Percentiles rank a stretch among this genome's conserved stretches.
These are phyloP conservation scores for Brienomyrus brachyistius DNA, from an alignment of 2,113 vertebrate genomes.

Conservation along the genomic window DNA sequence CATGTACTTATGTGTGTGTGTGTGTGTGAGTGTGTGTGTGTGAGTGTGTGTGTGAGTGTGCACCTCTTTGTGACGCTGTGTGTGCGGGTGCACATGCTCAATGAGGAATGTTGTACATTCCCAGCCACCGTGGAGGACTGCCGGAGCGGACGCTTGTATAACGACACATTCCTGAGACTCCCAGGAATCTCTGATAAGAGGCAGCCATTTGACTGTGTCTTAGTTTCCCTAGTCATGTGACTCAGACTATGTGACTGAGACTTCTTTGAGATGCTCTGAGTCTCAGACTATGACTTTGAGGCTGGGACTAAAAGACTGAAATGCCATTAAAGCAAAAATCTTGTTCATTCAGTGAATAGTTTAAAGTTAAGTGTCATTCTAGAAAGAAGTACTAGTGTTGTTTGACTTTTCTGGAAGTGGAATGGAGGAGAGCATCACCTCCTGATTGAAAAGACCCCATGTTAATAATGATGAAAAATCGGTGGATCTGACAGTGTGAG, in stretches of 20 bases:
- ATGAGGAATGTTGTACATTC: neutral
- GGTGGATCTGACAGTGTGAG: neutral
- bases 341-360: neutral
- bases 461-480: too few species aligned
- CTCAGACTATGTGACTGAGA: neutral
- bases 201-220: conserved; percentile 10
- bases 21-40: neutral
- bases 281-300: neutral
- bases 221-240: neutral
- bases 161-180: conserved; percentile 1
- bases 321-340: neutral
- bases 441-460: too few species aligned
- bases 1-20: neutral
- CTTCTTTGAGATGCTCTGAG: neutral
- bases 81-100: neutral
- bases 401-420: neutral
- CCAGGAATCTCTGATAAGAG: conserved; percentile 21
- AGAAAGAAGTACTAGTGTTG: neutral
- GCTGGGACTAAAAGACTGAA: neutral
- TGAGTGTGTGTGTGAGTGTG: conserved; percentile 1
- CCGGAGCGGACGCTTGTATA: neutral
- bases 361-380: neutral
- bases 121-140: neutral
- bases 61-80: neutral
- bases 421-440: neutral